phyloP scores from a whole-genome alignment of 2,888 invertebrate species.

The Barypeithes pellucidus region DNA sequence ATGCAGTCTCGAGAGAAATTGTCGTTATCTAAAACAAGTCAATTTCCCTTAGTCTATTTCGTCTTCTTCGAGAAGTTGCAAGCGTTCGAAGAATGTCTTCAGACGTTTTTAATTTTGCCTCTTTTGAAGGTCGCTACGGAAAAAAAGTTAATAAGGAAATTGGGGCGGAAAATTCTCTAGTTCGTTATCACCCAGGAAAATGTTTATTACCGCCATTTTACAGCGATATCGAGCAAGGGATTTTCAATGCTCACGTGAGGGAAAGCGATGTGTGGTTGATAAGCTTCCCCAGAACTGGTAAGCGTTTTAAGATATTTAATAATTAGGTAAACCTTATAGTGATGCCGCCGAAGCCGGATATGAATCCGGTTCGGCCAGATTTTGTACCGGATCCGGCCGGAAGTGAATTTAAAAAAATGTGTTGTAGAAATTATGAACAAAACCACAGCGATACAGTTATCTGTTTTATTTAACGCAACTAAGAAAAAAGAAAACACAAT shows the following conservation, averaged over 20 bases:
- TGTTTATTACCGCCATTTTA: conserved; percentile 82
- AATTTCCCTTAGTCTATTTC: conserved; percentile 2
- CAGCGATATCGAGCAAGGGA: conserved; percentile 79
- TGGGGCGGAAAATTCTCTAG: neutral
- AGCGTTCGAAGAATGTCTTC: conserved; percentile 4
- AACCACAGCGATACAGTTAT: too few relatives aligned
- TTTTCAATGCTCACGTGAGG: conserved; percentile 81
- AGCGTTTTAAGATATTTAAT: conserved; percentile 56
- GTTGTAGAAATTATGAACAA: too few relatives aligned
- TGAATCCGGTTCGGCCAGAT: too few relatives aligned
- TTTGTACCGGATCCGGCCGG: too few relatives aligned
- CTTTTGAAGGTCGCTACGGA: conserved; percentile 4
- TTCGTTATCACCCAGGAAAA: conserved; percentile 68
- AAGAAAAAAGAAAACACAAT: too few relatives aligned
- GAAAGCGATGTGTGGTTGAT: conserved; percentile 89
- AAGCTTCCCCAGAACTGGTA: conserved; percentile 92
- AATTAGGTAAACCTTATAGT: too few relatives aligned
- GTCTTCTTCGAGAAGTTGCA: neutral
- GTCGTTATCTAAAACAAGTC: neutral
- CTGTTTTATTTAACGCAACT: too few relatives aligned
- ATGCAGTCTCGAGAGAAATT: conserved; percentile 3
- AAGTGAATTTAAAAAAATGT: too few relatives aligned
- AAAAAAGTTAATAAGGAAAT: neutral
- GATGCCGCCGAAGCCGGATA: too few relatives aligned
- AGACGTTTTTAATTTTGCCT: conserved; percentile 2